A percentile compares a stretch with the other conserved stretches of the same genome.
phyloP scores from a whole-genome alignment of 2,888 invertebrate genomes.

The Caenorhabditis sp. region DNA sequence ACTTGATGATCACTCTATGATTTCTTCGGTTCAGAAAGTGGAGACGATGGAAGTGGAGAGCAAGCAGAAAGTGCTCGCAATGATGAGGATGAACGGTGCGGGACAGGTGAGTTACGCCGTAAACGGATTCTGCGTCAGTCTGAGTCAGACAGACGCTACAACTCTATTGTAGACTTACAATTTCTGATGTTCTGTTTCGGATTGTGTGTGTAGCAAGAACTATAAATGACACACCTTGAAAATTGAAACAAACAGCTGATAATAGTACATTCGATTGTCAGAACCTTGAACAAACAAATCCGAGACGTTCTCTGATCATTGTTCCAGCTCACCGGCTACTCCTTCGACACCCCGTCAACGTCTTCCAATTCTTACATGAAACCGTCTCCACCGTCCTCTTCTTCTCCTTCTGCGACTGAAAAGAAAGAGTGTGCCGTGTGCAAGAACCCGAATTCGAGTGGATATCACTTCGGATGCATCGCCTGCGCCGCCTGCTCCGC shows the following conservation, averaged over 20 bases:
- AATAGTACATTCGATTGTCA: too few relatives aligned
- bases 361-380: constrained; percentile 28
- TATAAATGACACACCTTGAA: too few relatives aligned
- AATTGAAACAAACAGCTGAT: too few relatives aligned
- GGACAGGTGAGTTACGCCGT: constrained; percentile 28
- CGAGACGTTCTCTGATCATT: neutral
- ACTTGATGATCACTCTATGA: constrained; percentile 1
- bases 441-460: constrained; percentile 46
- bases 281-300: neutral
- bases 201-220: too few relatives aligned
- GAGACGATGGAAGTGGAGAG: constrained; percentile 36
- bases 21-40: neutral
- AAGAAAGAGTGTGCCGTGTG: constrained; percentile 47
- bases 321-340: constrained; percentile 37
- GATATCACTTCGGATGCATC: constrained; percentile 53
- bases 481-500: constrained; percentile 58
- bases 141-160: too few relatives aligned
- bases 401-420: neutral
- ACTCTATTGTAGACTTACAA: too few relatives aligned
- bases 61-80: constrained; percentile 41
- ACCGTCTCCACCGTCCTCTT: constrained; percentile 27
- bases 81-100: constrained; percentile 34
- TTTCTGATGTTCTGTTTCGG: too few relatives aligned
- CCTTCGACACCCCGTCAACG: constrained; percentile 19
- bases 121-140: too few relatives aligned